Conservation (phyloP, 2,797 vertebrate genomes). For the Parauchenoglanis ngamensis region DNA sequence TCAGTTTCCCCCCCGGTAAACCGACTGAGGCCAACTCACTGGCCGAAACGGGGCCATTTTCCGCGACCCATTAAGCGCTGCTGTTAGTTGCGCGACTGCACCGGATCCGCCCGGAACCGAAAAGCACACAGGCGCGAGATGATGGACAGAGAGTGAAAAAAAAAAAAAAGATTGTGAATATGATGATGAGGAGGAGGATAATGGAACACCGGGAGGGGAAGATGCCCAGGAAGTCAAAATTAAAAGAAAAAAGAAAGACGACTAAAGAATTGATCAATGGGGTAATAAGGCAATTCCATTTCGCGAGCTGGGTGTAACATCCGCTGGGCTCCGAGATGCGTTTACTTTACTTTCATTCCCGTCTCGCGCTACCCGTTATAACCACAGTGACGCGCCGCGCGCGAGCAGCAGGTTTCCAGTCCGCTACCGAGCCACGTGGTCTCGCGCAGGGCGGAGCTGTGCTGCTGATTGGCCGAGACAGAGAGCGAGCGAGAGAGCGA, state of each 20-base stretch:
- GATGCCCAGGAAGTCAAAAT: constrained; percentile 1
- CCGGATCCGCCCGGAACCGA: constrained; percentile 69
- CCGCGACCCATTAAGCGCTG: constrained; percentile 58
- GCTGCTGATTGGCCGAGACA: constrained; percentile 71
- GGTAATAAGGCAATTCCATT: constrained; percentile 63
- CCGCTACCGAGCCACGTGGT: constrained; percentile 71
- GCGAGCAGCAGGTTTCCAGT: constrained; percentile 69
- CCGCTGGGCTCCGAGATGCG: constrained; percentile 56
- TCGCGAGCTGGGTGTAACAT: constrained; percentile 62
- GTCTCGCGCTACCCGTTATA: constrained; percentile 51
- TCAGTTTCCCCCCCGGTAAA: constrained; percentile 67
- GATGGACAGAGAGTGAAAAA: constrained; percentile 63
- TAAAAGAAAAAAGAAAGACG: constrained; percentile 37
- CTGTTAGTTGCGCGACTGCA: constrained; percentile 51
- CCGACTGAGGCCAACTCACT: constrained; percentile 63
- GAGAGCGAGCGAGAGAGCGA: constrained; percentile 61
- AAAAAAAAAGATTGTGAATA: constrained; percentile 44
- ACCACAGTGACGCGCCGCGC: constrained; percentile 47
- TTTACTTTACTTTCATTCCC: constrained; percentile 49
- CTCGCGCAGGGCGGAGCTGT: constrained; percentile 38
- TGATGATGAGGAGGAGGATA: constrained; percentile 60
- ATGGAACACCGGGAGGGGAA: constrained; percentile 49
- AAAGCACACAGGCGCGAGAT: constrained; percentile 57
- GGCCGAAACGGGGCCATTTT: constrained; percentile 73
- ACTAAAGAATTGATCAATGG: constrained; percentile 23